Percentiles rank a stretch among this genome's conserved stretches.
Conservation (phyloP, 2,888 invertebrate species). For the Punctoribates punctum region DNA sequence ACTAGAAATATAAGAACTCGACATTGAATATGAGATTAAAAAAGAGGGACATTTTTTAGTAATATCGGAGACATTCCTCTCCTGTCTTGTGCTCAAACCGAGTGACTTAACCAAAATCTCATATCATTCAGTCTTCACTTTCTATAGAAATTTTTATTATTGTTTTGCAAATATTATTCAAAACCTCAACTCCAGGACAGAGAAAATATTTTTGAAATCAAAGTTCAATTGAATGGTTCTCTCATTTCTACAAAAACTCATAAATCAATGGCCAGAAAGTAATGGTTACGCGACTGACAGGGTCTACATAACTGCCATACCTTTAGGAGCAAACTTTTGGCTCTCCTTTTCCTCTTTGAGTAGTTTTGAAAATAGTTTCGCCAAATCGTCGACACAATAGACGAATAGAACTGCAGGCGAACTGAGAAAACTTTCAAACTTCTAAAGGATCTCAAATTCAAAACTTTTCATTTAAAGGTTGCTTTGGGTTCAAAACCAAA, state of each 20-base stretch:
- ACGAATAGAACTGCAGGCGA: neutral
- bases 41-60: neutral
- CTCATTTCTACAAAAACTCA: neutral
- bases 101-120: constrained; percentile 20
- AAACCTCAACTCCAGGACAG: neutral
- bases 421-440: neutral
- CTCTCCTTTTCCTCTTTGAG: constrained; percentile 14
- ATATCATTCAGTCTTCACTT: neutral
- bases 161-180: neutral
- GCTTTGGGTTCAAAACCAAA: neutral
- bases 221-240: neutral
- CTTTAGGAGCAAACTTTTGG: neutral
- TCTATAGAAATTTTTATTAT: neutral
- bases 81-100: neutral
- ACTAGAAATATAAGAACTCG: neutral
- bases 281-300: constrained; percentile 28
- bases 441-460: neutral
- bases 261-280: constrained; percentile 13
- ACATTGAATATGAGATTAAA: neutral
- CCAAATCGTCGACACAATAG: constrained; percentile 8
- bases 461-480: constrained; percentile 2
- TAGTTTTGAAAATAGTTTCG: neutral
- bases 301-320: constrained; percentile 35
- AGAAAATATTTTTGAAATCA: constrained; percentile 2
- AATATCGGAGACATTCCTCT: neutral